Conservation (phyloP, 2,113 vertebrate genomes). For the Hyla sarda region DNA sequence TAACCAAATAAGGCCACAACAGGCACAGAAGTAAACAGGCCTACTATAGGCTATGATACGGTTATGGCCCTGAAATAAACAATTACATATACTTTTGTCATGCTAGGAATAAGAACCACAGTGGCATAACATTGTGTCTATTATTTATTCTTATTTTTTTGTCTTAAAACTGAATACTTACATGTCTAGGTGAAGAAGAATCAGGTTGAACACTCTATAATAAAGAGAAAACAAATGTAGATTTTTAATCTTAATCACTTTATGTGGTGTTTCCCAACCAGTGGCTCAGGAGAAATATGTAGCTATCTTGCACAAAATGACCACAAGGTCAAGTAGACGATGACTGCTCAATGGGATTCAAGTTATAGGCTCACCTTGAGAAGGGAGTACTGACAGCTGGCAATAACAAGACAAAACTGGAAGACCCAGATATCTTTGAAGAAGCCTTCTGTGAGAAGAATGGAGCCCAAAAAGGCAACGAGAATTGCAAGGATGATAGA, state of each 20-base stretch:
- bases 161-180: slow-evolving; percentile 73
- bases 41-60: slow-evolving; percentile 98
- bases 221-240: slow-evolving; percentile 41
- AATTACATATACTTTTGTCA: not conserved
- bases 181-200: slow-evolving; percentile 96
- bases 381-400: slow-evolving; percentile 97
- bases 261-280: too few relatives aligned
- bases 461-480: slow-evolving; percentile 95
- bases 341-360: too few relatives aligned
- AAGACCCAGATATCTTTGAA: slow-evolving; percentile 99
- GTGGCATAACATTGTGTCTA: not conserved
- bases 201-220: slow-evolving; percentile 97
- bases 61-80: slow-evolving; percentile 87
- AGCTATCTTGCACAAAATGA: too few relatives aligned
- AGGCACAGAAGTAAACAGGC: slow-evolving; percentile 98
- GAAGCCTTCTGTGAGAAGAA: slow-evolving; percentile 94
- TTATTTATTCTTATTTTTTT: not conserved
- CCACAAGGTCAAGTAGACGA: too few relatives aligned
- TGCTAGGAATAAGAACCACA: not conserved
- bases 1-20: slow-evolving; percentile 96
- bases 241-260: too few relatives aligned
- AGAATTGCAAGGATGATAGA: slow-evolving; percentile 91
- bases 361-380: slow-evolving; percentile 82
- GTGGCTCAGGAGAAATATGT: too few relatives aligned
- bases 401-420: slow-evolving; percentile 98